Percentiles rank a stretch among this genome's conserved stretches.
Evolutionary conservation across 2,113 vertebrate genomes (phyloP).

Genomic region (Ciconia boyciana): DNA sequence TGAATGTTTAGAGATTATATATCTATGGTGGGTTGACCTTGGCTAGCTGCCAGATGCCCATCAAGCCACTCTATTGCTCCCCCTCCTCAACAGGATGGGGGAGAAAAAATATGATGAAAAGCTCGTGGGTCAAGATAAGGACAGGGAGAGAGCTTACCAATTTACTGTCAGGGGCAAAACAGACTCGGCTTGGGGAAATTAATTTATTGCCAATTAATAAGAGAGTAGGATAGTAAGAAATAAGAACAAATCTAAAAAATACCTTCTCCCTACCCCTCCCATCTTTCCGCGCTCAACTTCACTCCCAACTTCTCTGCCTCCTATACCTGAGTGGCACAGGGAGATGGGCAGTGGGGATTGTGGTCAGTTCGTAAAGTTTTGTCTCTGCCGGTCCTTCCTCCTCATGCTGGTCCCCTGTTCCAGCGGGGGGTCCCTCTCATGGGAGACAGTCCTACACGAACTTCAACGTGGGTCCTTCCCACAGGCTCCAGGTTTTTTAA

Average conservation of each 20-base stretch:
- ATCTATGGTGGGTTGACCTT: not conserved
- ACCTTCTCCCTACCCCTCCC: not conserved
- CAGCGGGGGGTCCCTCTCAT: not conserved
- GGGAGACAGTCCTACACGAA: not conserved
- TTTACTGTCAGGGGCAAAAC: not conserved
- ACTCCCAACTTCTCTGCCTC: not conserved
- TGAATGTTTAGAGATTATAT: not conserved
- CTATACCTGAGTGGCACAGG: accelerated
- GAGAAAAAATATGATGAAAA: not conserved
- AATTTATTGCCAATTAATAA: not conserved
- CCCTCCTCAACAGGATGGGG: not conserved
- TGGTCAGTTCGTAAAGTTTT: not conserved
- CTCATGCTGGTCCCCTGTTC: not conserved
- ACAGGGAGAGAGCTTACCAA: not conserved
- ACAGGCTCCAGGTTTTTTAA: not conserved
- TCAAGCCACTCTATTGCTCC: not conserved
- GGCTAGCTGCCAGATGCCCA: not conserved
- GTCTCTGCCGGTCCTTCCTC: not conserved
- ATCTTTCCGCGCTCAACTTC: not conserved
- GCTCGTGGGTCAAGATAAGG: not conserved
- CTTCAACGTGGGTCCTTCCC: not conserved
- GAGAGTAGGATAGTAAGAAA: not conserved
- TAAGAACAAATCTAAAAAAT: not conserved
- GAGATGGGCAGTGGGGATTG: not conserved
- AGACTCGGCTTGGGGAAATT: not conserved